Evolutionary conservation across 2,888 invertebrate species (phyloP), one percentile per base, ranked within the genome.

Genomic region (Amiota mariae): DNA sequence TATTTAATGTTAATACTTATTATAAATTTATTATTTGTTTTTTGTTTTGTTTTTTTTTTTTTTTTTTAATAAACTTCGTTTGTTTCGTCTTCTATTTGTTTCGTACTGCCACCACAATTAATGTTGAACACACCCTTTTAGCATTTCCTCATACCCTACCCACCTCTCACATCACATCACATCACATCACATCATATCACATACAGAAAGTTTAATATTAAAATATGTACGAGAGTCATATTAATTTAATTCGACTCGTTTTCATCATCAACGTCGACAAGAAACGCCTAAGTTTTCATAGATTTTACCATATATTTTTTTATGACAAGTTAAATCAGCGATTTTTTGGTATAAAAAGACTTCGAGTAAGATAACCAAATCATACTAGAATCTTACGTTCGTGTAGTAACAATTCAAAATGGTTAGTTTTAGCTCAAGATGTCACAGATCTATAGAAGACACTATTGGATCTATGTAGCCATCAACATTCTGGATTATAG

Each of bases 301-400:
- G 36, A 6, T 36, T 36, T 24, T 63, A 9, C 46, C 63, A 63
- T 9, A 63, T 8, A 36, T 63, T 13, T 18, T 24, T 18, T 24
- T 20, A 59, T 46, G 46, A 63, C 24, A 63, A 46, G 8, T 4
- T 6, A 36, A 63, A 20, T 24, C 9, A 63, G 24, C 8, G 46
- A 63, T 46, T 12, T 18, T 59, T 80, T 78, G 73, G 75, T 84
- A 84, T 84, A 84, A 84, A 84, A 84, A 84, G 75, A 57, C 75
- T 73, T 48, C 66, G 49, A 12, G 15, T 6, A 20, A 47, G 59
- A 10, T 11, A n/a, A 61, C 63, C 24, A 46, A 67, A 71, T 49
- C 82, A 84, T 84, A 82, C 78, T 78, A 77, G 73, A 70, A 79
- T 75, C 75, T 57, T 72, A 74, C 71, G 77, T 77, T 78, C 75